Base-by-base conservation (phyloP, 2,888 invertebrate species). In the Caprella mutica region DNA sequence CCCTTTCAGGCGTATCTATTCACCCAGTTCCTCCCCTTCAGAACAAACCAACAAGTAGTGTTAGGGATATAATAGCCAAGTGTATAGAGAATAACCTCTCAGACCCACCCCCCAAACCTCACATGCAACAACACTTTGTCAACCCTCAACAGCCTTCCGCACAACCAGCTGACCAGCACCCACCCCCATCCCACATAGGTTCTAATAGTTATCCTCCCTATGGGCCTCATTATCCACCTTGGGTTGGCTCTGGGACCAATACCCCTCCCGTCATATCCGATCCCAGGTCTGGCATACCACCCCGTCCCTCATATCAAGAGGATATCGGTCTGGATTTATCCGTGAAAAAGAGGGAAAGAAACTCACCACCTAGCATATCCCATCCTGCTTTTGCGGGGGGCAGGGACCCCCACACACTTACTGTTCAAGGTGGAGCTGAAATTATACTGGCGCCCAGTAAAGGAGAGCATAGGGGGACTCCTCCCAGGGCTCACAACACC, bases 401-500 rank as follows among this genome's bases (percentile, higher is more conserved):
- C 27, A 57, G 54, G 3, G 39, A 27, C 8, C 52, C 35, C 24
- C 57, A 46, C n/a, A 52, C 57, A n/a, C 29, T 58, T 44, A 56
- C 61, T 8, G 59, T 60, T n/a, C 53, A 56, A 6, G 58, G 60
- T 2, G 59, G 60, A 9, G 56, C 62, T 9, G 59, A 65, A 33
- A 52, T 65, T 26, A 59, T 56, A 9, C 56, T 55, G 40, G 55
- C 58, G 9, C n/a, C n/a, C n/a, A 56, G 54, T 46, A 58, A 61
- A 33, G n/a, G n/a, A n/a, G 58, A 61, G 44, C 29, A 17, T 27
- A 33, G 24, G 42, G 42, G 19, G 6, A 59, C 64, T 12, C 68
- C 68, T n/a, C 69, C 69, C 23, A 65, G 67, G 19, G 68, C 69
- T 35, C 68, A 67, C 54, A 64, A 66, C 43, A 69, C 67, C 50